Evolutionary conservation across 2,113 vertebrate genomes (phyloP), one percentile per base, ranked within the genome.

Genomic region (Atlantisia rogersi): DNA sequence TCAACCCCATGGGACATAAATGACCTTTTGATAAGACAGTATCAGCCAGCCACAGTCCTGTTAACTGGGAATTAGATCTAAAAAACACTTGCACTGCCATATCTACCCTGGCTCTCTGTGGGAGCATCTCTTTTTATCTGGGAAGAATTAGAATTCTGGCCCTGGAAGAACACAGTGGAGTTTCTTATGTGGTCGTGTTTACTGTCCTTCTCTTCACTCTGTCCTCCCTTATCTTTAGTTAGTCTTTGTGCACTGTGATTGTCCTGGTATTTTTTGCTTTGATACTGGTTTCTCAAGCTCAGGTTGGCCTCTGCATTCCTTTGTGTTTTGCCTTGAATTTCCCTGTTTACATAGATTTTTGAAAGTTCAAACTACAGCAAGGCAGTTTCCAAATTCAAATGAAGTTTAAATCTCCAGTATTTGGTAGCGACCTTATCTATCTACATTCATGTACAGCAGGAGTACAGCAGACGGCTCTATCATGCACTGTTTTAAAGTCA

Each of bases 21-120:
- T 80, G 95, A 96, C 94, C 89, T 95, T 97, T 90, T 83, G 88
- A 92, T 93, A 95, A 95, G 70, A 73, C 69, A 83, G 73, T 69
- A 88, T 90, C 89, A 94, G 88, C 88, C 89, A 95, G 70, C 32
- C 71, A 81, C 87, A 78, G 68, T 76, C 87, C 86, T 73, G 24
- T 83, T 89, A 95, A 92, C 74, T 65, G 89, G 89, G 90, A 95
- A 94, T 86, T 78, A 83, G 24, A 88, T 60, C 62, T 84, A 88
- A 79, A 85, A 92, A 79, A 95, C 67, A 73, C 88, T 88, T 78
- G 56, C 70, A 88, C 21, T 42, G 39, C 86, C 78, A 35, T 83
- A 86, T 74, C 22, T 59, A 68, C 50, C 48, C 78, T 82, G 50
- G 19, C n/a, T 55, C 15, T 92, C 69, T 39, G 16, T 39, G 28